Base-by-base conservation (phyloP, 2,797 vertebrate species). In the Liparis tanakae region DNA sequence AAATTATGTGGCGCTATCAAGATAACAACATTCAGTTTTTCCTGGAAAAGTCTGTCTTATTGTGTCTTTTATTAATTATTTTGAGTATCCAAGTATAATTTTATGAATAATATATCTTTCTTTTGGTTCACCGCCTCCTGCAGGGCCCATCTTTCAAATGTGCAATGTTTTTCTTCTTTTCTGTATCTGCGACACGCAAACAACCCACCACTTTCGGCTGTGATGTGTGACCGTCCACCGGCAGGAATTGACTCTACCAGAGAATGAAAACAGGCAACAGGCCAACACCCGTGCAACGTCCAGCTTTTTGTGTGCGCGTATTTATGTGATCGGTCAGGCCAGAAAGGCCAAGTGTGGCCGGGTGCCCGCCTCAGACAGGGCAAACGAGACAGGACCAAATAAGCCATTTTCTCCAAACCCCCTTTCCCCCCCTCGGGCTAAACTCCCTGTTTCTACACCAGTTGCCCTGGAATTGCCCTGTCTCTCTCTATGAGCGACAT, bases 321-420 rank as follows among this genome's bases (percentile, higher is more conserved):
- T 88, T 81, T 87, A 80, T 84, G 82, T 61, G 72, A 85, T 84
- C 54, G 79, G 78, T 87, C 82, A 68, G 76, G 81, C 84, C 79
- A 85, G 83, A 85, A 78, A 90, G 82, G 82, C 85, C 90, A 82
- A 89, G 77, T 86, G 78, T 83, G 80, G 83, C 83, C 58, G 33
- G 68, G 72, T 50, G 65, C 56, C 81, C 44, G 62, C 70, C 74
- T 81, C 69, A 48, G 76, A 79, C 68, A 14, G 56, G 76, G 69
- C 84, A 85, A 87, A 90, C 37, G 44, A 85, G 86, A 90, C 84
- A 84, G 74, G 85, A 90, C 77, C 85, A 81, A 89, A 82, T 65
- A 71, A 83, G 80, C 74, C 82, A 88, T 88, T 91, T 91, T 89
- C 87, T 85, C 70, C 36, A 72, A 58, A 8, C 39, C 10, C 39